Conservation (phyloP, 2,888 invertebrate species). For the Galeopsomyia nigrocyanea region DNA sequence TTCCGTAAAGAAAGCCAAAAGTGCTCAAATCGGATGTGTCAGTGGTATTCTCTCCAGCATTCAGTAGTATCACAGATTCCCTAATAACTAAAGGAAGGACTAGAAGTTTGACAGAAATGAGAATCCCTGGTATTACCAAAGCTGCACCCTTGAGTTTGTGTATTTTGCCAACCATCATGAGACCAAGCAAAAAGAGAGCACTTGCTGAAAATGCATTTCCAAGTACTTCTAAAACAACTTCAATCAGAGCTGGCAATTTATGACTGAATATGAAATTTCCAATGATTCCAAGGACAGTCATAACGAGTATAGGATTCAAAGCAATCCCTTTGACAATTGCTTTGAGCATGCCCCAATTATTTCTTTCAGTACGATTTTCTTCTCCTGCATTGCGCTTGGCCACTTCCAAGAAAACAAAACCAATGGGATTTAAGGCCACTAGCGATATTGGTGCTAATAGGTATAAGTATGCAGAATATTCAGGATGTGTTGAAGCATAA, state of each 20-base stretch:
- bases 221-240: slow-evolving; percentile 82
- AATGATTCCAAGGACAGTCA: slow-evolving; percentile 91
- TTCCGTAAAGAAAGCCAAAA: slow-evolving; percentile 95
- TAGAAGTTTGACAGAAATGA: slow-evolving; percentile 91
- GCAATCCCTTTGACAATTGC: slow-evolving; percentile 78
- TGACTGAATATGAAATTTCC: slow-evolving; percentile 88
- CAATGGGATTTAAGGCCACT: slow-evolving; percentile 92
- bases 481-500: slow-evolving; percentile 87
- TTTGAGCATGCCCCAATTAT: slow-evolving; percentile 55
- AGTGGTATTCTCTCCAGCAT: slow-evolving; percentile 78
- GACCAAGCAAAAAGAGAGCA: slow-evolving; percentile 90
- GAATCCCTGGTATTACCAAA: slow-evolving; percentile 85
- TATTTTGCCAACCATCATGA: slow-evolving; percentile 93
- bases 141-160: slow-evolving; percentile 83
- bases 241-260: slow-evolving; percentile 81
- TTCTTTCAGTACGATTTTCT: slow-evolving; percentile 46
- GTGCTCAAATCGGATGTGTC: slow-evolving; percentile 88
- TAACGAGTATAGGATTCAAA: slow-evolving; percentile 90
- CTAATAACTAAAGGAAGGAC: slow-evolving; percentile 88
- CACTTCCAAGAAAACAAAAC: slow-evolving; percentile 91
- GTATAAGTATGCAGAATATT: slow-evolving; percentile 91
- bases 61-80: slow-evolving; percentile 84
- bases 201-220: slow-evolving; percentile 92
- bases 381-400: slow-evolving; percentile 71
- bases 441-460: slow-evolving; percentile 95